Evolutionary conservation across 1,140 invertebrate genomes (phyloP).

Genomic region (Temnothorax curvispinosus): DNA sequence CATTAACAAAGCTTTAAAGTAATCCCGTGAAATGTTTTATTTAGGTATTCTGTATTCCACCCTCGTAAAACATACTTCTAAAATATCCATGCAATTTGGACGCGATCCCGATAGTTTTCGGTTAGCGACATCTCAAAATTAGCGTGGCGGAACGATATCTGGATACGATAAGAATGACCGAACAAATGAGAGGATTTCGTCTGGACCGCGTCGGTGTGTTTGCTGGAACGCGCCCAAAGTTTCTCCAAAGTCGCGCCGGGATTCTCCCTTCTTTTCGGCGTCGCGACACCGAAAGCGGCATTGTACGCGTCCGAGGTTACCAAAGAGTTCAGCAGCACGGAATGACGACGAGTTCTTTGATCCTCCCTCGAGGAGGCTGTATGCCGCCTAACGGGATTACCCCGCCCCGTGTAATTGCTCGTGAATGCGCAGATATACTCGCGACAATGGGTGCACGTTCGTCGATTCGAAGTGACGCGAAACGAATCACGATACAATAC

Average conservation of each 20-base stretch:
- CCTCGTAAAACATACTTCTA: not conserved
- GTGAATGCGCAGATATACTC: slow-evolving; percentile 79
- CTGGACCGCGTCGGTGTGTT: not conserved
- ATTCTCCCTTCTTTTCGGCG: slow-evolving; percentile 19
- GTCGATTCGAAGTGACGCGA: slow-evolving; percentile 63
- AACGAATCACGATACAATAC: slow-evolving; percentile 47
- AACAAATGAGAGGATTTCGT: slow-evolving; percentile 14
- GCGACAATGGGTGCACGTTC: slow-evolving; percentile 74
- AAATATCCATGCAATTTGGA: slow-evolving; percentile 40
- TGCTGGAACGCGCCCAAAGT: slow-evolving; percentile 63
- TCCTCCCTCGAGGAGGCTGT: slow-evolving; percentile 74
- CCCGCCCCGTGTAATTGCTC: slow-evolving; percentile 80
- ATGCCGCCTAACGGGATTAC: slow-evolving; percentile 79
- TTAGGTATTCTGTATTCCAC: not conserved
- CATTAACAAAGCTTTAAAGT: not conserved
- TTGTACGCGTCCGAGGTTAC: slow-evolving; percentile 64
- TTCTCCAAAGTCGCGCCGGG: slow-evolving; percentile 43
- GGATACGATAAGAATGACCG: slow-evolving; percentile 21
- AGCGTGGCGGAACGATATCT: slow-evolving; percentile 38
- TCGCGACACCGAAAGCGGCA: slow-evolving; percentile 34
- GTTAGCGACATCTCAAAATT: slow-evolving; percentile 31
- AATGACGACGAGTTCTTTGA: slow-evolving; percentile 78
- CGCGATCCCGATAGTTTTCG: not conserved
- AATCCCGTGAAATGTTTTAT: not conserved
- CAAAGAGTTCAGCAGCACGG: slow-evolving; percentile 75